phyloP scores from a whole-genome alignment of 2,888 invertebrate genomes.

The Pammene fasciana region DNA sequence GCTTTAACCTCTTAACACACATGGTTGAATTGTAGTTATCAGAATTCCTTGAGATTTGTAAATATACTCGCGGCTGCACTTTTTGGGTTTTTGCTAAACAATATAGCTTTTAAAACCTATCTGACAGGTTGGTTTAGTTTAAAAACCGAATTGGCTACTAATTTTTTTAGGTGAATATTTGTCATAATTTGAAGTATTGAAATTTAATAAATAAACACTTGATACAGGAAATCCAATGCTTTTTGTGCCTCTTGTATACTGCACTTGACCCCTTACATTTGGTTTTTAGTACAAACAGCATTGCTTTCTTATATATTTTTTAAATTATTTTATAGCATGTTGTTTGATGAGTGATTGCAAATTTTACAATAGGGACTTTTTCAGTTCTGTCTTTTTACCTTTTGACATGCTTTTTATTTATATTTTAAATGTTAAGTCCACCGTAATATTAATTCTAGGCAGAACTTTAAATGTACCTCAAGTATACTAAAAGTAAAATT shows the following conservation, averaged over 20 bases:
- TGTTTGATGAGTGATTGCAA: slow-evolving; percentile 40
- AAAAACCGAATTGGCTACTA: slow-evolving; percentile 34
- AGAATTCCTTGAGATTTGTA: slow-evolving; percentile 45
- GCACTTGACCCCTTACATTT: slow-evolving; percentile 23
- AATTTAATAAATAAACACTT: slow-evolving; percentile 20
- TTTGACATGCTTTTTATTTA: not conserved
- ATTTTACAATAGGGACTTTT: slow-evolving; percentile 23
- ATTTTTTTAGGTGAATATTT: slow-evolving; percentile 33
- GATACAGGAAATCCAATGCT: slow-evolving; percentile 44
- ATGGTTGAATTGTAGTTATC: not conserved
- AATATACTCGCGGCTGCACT: slow-evolving; percentile 49
- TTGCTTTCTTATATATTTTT: slow-evolving; percentile 44
- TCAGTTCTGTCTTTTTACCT: slow-evolving; percentile 35
- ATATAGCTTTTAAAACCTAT: slow-evolving; percentile 46
- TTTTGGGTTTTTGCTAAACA: slow-evolving; percentile 49
- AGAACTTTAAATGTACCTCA: slow-evolving; percentile 33
- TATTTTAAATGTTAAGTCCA: not conserved
- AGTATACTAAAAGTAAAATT: slow-evolving; percentile 35
- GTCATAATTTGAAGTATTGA: slow-evolving; percentile 21
- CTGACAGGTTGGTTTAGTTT: slow-evolving; percentile 44
- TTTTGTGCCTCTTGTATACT: slow-evolving; percentile 47
- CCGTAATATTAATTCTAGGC: slow-evolving; percentile 4
- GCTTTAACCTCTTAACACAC: not conserved
- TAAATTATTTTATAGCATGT: slow-evolving; percentile 45
- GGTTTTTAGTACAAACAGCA: slow-evolving; percentile 48